Conservation (phyloP, 2,888 invertebrate genomes). For the Meliscaeva auricollis region DNA sequence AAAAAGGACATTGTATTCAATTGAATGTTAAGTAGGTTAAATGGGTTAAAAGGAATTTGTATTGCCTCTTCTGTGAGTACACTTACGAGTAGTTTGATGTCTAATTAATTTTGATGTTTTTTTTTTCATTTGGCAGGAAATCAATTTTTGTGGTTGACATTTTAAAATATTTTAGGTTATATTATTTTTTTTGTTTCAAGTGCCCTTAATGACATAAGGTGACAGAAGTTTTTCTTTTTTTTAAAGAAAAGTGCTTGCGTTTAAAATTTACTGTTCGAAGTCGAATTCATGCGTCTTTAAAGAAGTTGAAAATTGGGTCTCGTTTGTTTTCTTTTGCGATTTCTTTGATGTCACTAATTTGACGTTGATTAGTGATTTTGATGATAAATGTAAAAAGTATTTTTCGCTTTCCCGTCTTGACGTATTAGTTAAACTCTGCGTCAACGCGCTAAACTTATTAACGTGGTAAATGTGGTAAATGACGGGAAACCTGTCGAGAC, state of each 20-base stretch:
- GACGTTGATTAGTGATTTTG: too few relatives aligned
- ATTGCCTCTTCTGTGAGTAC: conserved; percentile 10
- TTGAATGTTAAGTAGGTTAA: conserved; percentile 60
- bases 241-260: neutral
- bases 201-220: conserved; percentile 33
- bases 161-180: neutral
- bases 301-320: too few relatives aligned
- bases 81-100: conserved; percentile 5
- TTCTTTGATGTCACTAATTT: too few relatives aligned
- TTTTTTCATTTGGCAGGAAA: conserved; percentile 1
- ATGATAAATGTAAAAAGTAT: too few relatives aligned
- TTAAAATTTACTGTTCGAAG: too few relatives aligned
- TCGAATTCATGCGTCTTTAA: neutral
- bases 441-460: too few relatives aligned
- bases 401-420: too few relatives aligned
- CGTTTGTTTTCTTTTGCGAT: too few relatives aligned
- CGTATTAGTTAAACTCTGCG: too few relatives aligned
- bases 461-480: too few relatives aligned
- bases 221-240: neutral
- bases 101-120: conserved; percentile 2
- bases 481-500: too few relatives aligned
- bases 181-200: conserved; percentile 21
- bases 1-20: conserved; percentile 62
- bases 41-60: neutral
- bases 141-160: conserved; percentile 63